Percentiles rank a stretch among this genome's conserved stretches.
These are phyloP conservation scores for Scolopax mira DNA, from an alignment of 2,113 vertebrate genomes.

Conservation along the genomic window DNA sequence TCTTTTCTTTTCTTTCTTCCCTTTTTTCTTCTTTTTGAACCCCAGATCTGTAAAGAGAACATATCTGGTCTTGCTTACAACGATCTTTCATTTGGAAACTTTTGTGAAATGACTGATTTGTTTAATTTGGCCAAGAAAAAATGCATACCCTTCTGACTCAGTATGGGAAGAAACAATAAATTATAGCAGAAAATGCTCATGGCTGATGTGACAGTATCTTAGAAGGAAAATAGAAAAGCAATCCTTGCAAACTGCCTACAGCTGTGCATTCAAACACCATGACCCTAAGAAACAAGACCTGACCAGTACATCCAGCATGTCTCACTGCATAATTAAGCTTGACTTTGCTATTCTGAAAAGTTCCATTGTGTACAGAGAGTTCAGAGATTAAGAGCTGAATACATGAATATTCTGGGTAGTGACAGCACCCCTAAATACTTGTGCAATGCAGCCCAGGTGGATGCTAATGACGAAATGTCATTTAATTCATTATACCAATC, in stretches of 20 bases:
- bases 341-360: conserved; percentile 35
- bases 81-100: conserved; percentile 21
- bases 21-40: background rate
- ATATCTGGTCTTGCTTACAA: conserved; percentile 61
- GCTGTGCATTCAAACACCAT: background rate
- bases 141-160: background rate
- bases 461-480: background rate
- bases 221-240: background rate
- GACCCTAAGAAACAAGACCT: conserved; percentile 48
- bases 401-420: background rate
- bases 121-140: conserved; percentile 35
- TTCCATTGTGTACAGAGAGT: conserved; percentile 10
- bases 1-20: background rate
- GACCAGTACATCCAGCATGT: conserved; percentile 20
- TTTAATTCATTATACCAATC: background rate
- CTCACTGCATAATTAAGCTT: conserved; percentile 9
- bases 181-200: background rate
- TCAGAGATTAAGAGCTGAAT: conserved; percentile 32
- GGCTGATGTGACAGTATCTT: conserved; percentile 34
- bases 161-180: conserved; percentile 35
- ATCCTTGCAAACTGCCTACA: conserved; percentile 6
- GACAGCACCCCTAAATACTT: background rate
- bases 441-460: background rate
- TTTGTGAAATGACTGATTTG: conserved; percentile 48
- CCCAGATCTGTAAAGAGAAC: conserved; percentile 17